Evolutionary conservation across 2,888 invertebrate species (phyloP), one percentile per base, ranked within the genome.

Genomic region (Phasia obesa): DNA sequence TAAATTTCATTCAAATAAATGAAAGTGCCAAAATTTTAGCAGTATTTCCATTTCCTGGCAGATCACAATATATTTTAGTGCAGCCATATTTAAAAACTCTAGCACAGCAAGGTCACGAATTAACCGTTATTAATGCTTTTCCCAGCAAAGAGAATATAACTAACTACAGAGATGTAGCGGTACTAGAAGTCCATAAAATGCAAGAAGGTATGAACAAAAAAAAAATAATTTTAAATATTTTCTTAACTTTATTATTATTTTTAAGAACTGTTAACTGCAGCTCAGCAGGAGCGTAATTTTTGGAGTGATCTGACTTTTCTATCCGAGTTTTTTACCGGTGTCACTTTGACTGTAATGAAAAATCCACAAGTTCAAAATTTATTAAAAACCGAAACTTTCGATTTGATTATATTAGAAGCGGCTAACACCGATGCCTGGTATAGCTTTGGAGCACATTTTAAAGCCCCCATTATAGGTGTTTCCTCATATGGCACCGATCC

Each of bases 71-170:
- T 73, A 86, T 88, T 21, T 81, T 88, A 15, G 88, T 86, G n/a
- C 82, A 87, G 42, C 81, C 89, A 0, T 84, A 88, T 60, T 86
- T 89, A 73, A 87, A 86, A 35, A 35, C 35, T 35, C 5, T 35
- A 35, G 91, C 91, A 0, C 84, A 86, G 0, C 85, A 86, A 1
- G 92, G 92, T 0, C 92, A 92, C 84, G 86, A 91, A 59, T 84
- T 92, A 2, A 91, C 90, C 2, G 87, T 90, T 6, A 88, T 91
- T 5, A 88, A 89, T 13, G 86, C 89, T 0, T 89, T 88, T 85
- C 89, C 90, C 4, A 87, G 87, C 57, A 85, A 87, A 60, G 85
- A 86, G 0, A 86, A 87, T 0, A 19, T 88, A 0, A 84, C 85
- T 17, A 89, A 89, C 57, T 87, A 87, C 57, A 81, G 85, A 0